phyloP scores from a whole-genome alignment of 2,888 invertebrate species.

The Pollenia griseotomentosa region DNA sequence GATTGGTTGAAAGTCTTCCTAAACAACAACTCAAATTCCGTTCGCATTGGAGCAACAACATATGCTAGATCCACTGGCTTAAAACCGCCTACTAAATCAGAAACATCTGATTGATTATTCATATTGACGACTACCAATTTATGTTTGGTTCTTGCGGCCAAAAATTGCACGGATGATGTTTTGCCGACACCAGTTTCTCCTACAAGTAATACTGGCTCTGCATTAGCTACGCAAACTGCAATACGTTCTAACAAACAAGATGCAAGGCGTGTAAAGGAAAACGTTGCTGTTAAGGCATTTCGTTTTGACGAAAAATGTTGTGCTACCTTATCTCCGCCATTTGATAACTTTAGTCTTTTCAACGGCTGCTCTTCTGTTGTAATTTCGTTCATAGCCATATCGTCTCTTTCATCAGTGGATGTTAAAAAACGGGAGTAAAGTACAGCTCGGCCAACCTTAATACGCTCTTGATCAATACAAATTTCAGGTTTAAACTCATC shows the following conservation, averaged over 20 bases:
- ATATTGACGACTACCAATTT: slow-evolving; percentile 97
- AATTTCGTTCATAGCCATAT: slow-evolving; percentile 42
- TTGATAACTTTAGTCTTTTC: slow-evolving; percentile 79
- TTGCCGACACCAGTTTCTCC: slow-evolving; percentile 99
- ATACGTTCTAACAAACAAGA: slow-evolving; percentile 94
- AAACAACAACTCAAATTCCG: slow-evolving; percentile 93
- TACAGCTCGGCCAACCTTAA: slow-evolving; percentile 90
- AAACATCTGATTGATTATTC: slow-evolving; percentile 99
- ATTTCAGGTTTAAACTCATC: slow-evolving; percentile 92
- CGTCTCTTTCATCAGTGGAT: slow-evolving; percentile 45
- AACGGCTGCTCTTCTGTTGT: slow-evolving; percentile 66
- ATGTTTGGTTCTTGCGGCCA: slow-evolving; percentile 93
- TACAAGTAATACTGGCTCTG: slow-evolving; percentile 96
- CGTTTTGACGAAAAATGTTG: slow-evolving; percentile 78
- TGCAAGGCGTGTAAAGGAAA: slow-evolving; percentile 93
- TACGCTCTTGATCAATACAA: slow-evolving; percentile 84
- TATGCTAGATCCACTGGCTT: slow-evolving; percentile 97
- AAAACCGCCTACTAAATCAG: slow-evolving; percentile 97
- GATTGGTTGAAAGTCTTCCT: slow-evolving; percentile 90
- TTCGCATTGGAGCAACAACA: slow-evolving; percentile 91
- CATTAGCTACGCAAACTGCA: slow-evolving; percentile 91
- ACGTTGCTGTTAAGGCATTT: slow-evolving; percentile 84
- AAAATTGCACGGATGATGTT: slow-evolving; percentile 96
- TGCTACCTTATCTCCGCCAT: slow-evolving; percentile 72
- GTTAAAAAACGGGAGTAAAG: slow-evolving; percentile 81